These are phyloP conservation scores for Harpagifer antarcticus DNA, from an alignment of 2,797 vertebrate species.

Conservation along the genomic window DNA sequence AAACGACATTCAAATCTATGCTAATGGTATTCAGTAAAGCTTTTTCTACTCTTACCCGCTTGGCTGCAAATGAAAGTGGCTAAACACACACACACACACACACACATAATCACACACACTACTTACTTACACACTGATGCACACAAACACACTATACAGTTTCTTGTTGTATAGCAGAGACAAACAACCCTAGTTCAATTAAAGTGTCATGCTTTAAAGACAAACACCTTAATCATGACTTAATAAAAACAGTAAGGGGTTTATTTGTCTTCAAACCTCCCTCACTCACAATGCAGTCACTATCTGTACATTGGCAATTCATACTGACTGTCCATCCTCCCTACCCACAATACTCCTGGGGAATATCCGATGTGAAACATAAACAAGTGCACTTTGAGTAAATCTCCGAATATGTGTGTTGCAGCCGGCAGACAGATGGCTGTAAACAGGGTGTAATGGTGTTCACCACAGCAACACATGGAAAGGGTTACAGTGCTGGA, in stretches of 20 bases:
- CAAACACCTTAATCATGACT: slow-evolving; percentile 50
- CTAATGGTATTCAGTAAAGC: slow-evolving; percentile 67
- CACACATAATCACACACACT: not conserved
- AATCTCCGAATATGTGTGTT: slow-evolving; percentile 40
- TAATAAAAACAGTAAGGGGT: slow-evolving; percentile 42
- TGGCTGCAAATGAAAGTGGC: slow-evolving; percentile 37
- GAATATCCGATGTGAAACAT: slow-evolving; percentile 52
- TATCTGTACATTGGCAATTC: slow-evolving; percentile 56
- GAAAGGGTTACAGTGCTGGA: slow-evolving; percentile 8
- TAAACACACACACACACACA: not conserved
- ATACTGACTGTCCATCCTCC: slow-evolving; percentile 44
- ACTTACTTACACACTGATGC: slow-evolving; percentile 2
- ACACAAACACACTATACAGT: slow-evolving; percentile 7
- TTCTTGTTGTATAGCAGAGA: slow-evolving; percentile 40
- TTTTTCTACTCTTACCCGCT: slow-evolving; percentile 47
- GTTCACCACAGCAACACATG: slow-evolving; percentile 24
- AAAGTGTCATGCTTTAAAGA: slow-evolving; percentile 52
- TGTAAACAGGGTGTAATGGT: not conserved
- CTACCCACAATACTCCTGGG: slow-evolving; percentile 12
- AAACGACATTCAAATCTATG: slow-evolving; percentile 73
- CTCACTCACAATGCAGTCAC: slow-evolving; percentile 21
- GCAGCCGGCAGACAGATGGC: slow-evolving; percentile 30
- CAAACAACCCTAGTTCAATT: slow-evolving; percentile 60
- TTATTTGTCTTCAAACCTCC: slow-evolving; percentile 31
- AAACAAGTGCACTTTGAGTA: slow-evolving; percentile 43